Conservation (phyloP, 2,797 vertebrate species). For the Coregonus suidteri region DNA sequence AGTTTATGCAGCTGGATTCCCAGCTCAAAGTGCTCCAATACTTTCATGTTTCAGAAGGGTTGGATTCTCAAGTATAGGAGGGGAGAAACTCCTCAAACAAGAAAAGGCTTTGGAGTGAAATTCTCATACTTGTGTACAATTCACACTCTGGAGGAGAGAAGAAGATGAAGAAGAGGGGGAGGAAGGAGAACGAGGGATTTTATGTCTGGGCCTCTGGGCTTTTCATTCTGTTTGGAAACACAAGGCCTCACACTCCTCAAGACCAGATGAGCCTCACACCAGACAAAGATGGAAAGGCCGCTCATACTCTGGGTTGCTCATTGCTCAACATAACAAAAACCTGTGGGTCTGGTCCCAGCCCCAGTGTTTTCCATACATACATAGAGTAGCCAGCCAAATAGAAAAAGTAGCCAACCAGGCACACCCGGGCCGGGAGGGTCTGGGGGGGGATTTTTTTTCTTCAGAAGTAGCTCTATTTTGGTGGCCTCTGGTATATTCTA, state of each 20-base stretch:
- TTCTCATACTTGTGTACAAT: slow-evolving; percentile 77
- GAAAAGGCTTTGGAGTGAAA: slow-evolving; percentile 69
- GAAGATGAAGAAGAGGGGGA: slow-evolving; percentile 57
- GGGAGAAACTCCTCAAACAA: slow-evolving; percentile 55
- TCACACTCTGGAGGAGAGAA: slow-evolving; percentile 71
- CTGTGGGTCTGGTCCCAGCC: neutral
- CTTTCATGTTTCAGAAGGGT: slow-evolving; percentile 85
- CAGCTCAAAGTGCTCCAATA: slow-evolving; percentile 83
- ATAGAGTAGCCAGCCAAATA: too few relatives aligned
- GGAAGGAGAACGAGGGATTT: slow-evolving; percentile 76
- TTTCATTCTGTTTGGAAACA: slow-evolving; percentile 81
- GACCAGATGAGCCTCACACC: slow-evolving; percentile 73
- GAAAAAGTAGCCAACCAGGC: too few relatives aligned
- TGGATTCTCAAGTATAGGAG: slow-evolving; percentile 81
- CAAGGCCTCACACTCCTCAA: slow-evolving; percentile 78
- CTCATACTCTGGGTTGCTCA: neutral
- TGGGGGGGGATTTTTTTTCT: too few relatives aligned
- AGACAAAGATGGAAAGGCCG: slow-evolving; percentile 11
- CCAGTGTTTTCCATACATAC: too few relatives aligned
- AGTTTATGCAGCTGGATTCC: slow-evolving; percentile 81
- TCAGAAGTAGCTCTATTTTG: too few relatives aligned
- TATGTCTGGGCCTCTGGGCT: slow-evolving; percentile 73
- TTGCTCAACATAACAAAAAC: slow-evolving; percentile 5
- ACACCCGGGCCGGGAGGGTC: too few relatives aligned
- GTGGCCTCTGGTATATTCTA: too few relatives aligned